Conservation (phyloP, 92 coral and sea anemone species). For the Palythoa caribaeorum region DNA sequence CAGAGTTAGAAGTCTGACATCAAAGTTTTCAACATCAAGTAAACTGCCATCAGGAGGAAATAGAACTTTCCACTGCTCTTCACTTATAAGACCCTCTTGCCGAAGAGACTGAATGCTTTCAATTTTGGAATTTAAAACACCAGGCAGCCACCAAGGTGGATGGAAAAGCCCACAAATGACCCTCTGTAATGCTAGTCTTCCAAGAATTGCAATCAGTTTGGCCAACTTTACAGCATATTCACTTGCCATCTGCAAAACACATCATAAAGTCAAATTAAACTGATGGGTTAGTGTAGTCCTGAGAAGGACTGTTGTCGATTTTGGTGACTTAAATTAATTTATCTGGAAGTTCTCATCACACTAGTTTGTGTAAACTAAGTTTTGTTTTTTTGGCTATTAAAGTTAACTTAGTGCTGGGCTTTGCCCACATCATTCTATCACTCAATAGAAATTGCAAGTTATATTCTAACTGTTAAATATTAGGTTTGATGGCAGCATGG, state of each 20-base stretch:
- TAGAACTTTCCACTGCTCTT: neutral
- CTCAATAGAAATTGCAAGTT: too few relatives aligned
- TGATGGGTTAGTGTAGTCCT: too few relatives aligned
- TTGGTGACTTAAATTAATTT: too few relatives aligned
- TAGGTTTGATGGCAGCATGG: too few relatives aligned
- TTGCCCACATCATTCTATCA: too few relatives aligned
- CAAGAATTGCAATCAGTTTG: conserved; percentile 1
- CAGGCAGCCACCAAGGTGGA: neutral
- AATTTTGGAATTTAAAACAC: neutral
- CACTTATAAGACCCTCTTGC: conserved; percentile 7
- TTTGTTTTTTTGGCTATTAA: too few relatives aligned
- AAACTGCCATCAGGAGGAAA: conserved; percentile 19
- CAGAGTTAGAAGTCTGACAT: neutral
- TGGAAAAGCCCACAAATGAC: neutral
- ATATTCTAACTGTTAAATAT: too few relatives aligned
- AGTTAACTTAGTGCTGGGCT: too few relatives aligned
- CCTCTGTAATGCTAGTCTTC: neutral
- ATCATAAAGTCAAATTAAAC: too few relatives aligned
- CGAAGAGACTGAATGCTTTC: neutral
- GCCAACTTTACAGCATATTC: neutral
- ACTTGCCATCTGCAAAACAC: neutral
- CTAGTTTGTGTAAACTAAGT: too few relatives aligned
- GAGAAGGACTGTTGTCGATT: too few relatives aligned
- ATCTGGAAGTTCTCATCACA: too few relatives aligned
- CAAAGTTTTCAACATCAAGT: conserved; percentile 1